These are phyloP conservation scores for Poecilia wingei DNA, from an alignment of 2,797 vertebrate genomes.

Conservation along the genomic window DNA sequence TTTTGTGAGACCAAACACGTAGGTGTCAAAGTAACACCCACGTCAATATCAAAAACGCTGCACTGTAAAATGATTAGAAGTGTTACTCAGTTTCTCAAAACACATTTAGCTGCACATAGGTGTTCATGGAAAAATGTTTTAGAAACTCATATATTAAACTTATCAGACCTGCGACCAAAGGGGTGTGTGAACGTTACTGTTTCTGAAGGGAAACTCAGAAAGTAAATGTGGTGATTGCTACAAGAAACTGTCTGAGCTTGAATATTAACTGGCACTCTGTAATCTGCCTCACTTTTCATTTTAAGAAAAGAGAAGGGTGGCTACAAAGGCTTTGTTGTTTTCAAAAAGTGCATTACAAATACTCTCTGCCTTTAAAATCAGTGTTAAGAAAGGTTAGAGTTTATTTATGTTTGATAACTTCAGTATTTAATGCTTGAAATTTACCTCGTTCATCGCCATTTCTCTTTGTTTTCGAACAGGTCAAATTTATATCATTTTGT, in stretches of 20 bases:
- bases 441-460: background rate
- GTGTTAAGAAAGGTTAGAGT: background rate
- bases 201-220: background rate
- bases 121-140: background rate
- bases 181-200: background rate
- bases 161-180: background rate
- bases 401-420: background rate
- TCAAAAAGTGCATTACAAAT: background rate
- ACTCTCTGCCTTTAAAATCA: background rate
- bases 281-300: background rate
- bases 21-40: conserved; percentile 2
- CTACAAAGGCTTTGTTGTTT: background rate
- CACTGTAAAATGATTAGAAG: background rate
- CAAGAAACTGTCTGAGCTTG: too few relatives aligned
- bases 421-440: background rate
- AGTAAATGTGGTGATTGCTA: too few relatives aligned
- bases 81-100: background rate
- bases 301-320: background rate
- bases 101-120: background rate
- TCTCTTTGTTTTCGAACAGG: background rate
- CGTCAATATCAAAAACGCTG: background rate
- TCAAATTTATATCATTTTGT: background rate
- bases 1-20: background rate
- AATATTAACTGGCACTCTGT: too few relatives aligned
- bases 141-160: background rate